Evolutionary conservation across 2,113 vertebrate species (phyloP).

Genomic region (Plecturocebus donacophilus): DNA sequence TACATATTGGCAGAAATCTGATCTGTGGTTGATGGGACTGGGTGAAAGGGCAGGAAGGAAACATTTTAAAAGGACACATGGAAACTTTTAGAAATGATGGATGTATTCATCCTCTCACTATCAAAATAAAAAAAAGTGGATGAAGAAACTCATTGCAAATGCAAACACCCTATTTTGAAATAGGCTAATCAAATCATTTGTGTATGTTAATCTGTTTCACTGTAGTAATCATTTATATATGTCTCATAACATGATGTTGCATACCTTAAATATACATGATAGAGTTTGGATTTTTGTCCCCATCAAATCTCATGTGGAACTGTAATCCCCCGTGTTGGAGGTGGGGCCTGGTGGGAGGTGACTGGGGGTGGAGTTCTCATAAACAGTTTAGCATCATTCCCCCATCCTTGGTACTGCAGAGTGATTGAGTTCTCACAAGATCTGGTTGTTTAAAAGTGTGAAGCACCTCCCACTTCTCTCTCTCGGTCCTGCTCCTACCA

Average conservation of each 20-base stretch:
- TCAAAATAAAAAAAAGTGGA: not conserved
- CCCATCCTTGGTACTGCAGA: too few species aligned
- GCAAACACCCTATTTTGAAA: not conserved
- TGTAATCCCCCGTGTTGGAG: too few species aligned
- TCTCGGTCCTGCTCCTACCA: too few species aligned
- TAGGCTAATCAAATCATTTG: not conserved
- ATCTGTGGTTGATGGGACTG: not conserved
- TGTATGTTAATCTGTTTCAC: not conserved
- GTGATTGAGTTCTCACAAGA: too few species aligned
- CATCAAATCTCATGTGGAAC: too few species aligned
- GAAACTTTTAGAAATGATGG: not conserved
- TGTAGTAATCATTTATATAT: not conserved
- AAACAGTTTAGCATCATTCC: too few species aligned
- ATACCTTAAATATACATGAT: not conserved
- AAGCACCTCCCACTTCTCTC: too few species aligned
- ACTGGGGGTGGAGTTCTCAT: too few species aligned
- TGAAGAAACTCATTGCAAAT: not conserved
- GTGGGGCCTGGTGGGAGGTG: too few species aligned
- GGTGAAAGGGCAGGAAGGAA: not conserved
- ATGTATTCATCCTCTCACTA: not conserved
- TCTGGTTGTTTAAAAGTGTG: too few species aligned
- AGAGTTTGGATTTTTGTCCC: too few species aligned
- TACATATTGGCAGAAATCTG: not conserved
- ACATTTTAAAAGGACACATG: not conserved
- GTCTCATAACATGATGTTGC: not conserved